A percentile compares a stretch with the other conserved stretches of the same genome.
Conservation (phyloP, 2,113 vertebrate genomes). For the Sinocyclocheilus anshuiensis region DNA sequence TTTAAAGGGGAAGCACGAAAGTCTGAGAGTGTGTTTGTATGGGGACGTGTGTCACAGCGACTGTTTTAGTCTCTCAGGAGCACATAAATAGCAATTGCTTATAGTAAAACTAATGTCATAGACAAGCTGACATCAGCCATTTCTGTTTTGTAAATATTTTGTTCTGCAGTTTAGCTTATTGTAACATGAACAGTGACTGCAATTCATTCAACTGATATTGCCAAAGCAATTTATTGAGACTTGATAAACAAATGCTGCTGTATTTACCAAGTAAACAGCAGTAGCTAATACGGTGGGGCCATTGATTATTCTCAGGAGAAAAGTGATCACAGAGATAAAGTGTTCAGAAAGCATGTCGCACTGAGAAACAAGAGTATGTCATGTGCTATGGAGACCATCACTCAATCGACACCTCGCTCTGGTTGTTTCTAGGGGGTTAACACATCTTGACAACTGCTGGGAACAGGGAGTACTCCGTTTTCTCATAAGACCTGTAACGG, state of each 20-base stretch:
- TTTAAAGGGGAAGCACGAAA: slow-evolving; percentile 5
- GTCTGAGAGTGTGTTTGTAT: neutral
- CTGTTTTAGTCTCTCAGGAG: neutral
- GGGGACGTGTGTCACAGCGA: neutral
- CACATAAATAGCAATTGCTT: neutral
- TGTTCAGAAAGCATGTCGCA: slow-evolving; percentile 8
- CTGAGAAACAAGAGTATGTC: neutral
- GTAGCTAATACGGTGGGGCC: neutral
- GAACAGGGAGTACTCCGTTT: neutral
- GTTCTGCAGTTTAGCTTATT: neutral
- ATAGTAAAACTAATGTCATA: neutral
- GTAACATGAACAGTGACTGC: too few species aligned
- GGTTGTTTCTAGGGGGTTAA: slow-evolving; percentile 3
- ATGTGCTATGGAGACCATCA: neutral
- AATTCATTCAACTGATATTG: neutral
- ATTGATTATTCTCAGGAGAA: slow-evolving; percentile 13
- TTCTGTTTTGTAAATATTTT: slow-evolving; percentile 1
- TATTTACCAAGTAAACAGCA: slow-evolving; percentile 2
- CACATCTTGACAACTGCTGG: slow-evolving; percentile 1
- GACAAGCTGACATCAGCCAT: neutral
- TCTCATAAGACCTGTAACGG: slow-evolving; percentile 10
- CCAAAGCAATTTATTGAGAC: neutral
- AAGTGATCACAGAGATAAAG: neutral
- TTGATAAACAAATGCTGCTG: neutral
- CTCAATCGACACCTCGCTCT: slow-evolving; percentile 33